phyloP scores from a whole-genome alignment of 2,888 invertebrate species.

The Lapara coniferarum region DNA sequence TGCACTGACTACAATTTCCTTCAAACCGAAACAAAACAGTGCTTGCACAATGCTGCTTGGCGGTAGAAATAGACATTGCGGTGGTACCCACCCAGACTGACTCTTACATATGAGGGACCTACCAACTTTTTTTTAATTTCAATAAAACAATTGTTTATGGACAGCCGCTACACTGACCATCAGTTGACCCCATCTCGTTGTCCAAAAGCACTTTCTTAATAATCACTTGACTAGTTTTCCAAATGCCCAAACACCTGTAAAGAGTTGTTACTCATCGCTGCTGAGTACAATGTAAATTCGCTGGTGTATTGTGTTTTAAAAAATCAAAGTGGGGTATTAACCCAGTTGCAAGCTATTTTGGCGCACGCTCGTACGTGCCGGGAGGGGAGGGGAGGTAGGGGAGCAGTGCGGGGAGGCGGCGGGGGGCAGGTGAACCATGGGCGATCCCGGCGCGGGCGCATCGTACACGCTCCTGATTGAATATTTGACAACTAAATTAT shows the following conservation, averaged over 20 bases:
- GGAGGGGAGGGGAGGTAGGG: slow-evolving; percentile 4
- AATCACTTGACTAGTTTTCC: not conserved
- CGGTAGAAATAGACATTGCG: too few species aligned
- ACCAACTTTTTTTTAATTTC: too few species aligned
- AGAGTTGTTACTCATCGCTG: slow-evolving; percentile 14
- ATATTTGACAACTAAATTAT: slow-evolving; percentile 27
- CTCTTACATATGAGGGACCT: too few species aligned
- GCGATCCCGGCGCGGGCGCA: slow-evolving; percentile 37
- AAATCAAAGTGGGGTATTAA: slow-evolving; percentile 59
- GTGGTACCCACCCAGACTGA: too few species aligned
- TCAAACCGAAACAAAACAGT: too few species aligned
- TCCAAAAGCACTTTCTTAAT: too few species aligned
- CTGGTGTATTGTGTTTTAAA: slow-evolving; percentile 46
- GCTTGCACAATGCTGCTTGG: too few species aligned
- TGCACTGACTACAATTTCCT: too few species aligned
- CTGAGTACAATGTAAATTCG: slow-evolving; percentile 17
- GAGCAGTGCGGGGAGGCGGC: not conserved
- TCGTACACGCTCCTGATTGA: slow-evolving; percentile 13
- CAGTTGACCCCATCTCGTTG: too few species aligned
- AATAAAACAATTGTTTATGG: too few species aligned
- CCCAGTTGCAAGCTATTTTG: slow-evolving; percentile 66
- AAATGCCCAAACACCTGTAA: slow-evolving; percentile 4
- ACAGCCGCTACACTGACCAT: too few species aligned
- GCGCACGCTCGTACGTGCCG: slow-evolving; percentile 42
- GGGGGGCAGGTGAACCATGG: slow-evolving; percentile 29